Evolutionary conservation across 2,888 invertebrate genomes (phyloP).

Genomic region (Heliconius sara): DNA sequence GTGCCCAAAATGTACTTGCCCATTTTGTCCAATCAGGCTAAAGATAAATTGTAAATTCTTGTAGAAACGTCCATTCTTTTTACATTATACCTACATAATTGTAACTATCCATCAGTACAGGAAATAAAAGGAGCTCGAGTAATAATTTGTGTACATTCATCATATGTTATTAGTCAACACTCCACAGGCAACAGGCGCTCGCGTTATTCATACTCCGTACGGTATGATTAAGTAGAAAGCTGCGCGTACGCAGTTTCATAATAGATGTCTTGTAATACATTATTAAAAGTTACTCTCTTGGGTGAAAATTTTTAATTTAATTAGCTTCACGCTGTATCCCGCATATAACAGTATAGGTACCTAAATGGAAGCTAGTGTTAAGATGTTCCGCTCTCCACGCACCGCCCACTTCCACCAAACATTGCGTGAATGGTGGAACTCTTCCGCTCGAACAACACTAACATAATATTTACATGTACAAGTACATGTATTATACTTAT

Average conservation of each 20-base stretch:
- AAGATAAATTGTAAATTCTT: too few relatives aligned
- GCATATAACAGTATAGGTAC: too few relatives aligned
- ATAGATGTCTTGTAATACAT: conserved; percentile 19
- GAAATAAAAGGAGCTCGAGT: conserved; percentile 12
- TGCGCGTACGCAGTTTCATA: conserved; percentile 2
- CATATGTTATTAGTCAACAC: conserved; percentile 18
- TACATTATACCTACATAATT: background rate
- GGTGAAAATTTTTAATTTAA: background rate
- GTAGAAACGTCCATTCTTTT: background rate
- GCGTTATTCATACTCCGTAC: background rate
- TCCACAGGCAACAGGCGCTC: background rate
- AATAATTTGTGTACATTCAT: conserved; percentile 7
- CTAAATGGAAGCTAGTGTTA: background rate
- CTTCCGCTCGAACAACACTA: too few relatives aligned
- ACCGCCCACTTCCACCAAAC: too few relatives aligned
- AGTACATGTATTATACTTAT: too few relatives aligned
- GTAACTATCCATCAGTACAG: background rate
- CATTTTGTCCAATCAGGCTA: too few relatives aligned
- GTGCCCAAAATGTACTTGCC: too few relatives aligned
- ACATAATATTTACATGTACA: too few relatives aligned
- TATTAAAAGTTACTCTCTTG: background rate
- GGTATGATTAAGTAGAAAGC: conserved; percentile 24
- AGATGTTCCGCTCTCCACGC: background rate
- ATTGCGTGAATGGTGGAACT: too few relatives aligned
- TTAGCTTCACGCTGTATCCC: background rate